These are phyloP conservation scores for Lordiphosa stackelbergi DNA, from an alignment of 1,140 invertebrate genomes.

Conservation along the genomic window DNA sequence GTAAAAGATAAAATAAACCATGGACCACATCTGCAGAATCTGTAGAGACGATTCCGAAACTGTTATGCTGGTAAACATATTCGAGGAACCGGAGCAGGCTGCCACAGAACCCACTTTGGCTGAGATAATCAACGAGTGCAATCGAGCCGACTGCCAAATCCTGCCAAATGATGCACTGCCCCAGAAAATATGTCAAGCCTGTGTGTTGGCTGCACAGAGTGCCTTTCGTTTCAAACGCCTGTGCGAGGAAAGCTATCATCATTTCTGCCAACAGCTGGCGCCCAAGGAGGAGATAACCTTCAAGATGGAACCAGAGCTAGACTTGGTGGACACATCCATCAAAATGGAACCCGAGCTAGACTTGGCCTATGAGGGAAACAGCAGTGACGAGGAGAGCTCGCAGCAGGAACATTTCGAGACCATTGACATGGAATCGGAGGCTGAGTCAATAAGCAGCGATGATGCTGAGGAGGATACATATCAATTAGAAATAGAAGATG, in stretches of 20 bases:
- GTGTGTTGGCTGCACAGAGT: conserved; percentile 17
- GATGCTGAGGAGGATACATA: too few relatives aligned
- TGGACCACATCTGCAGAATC: conserved; percentile 21
- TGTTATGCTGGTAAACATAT: conserved; percentile 11
- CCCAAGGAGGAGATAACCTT: background rate
- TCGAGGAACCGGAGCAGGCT: conserved; percentile 1
- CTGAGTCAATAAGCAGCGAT: too few relatives aligned
- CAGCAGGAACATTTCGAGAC: too few relatives aligned
- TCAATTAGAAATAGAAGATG: too few relatives aligned
- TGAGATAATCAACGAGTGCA: conserved; percentile 15
- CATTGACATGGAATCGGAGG: too few relatives aligned
- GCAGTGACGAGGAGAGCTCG: too few relatives aligned
- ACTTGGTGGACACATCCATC: too few relatives aligned
- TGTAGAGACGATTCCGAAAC: conserved; percentile 3
- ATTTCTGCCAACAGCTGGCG: conserved; percentile 11
- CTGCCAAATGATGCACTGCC: conserved; percentile 11
- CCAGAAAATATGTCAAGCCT: conserved; percentile 28
- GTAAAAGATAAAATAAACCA: background rate
- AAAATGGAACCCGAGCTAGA: too few relatives aligned
- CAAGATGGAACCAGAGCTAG: conserved; percentile 2
- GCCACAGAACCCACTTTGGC: conserved; percentile 5
- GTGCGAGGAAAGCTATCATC: conserved; percentile 16
- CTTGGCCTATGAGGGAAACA: too few relatives aligned
- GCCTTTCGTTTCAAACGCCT: conserved; percentile 21
- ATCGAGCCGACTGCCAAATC: conserved; percentile 8